A percentile compares a stretch with the other conserved stretches of the same genome.
Evolutionary conservation across 23 tunicate species (phyloP).

Genomic region (Botrylloides violaceus): DNA sequence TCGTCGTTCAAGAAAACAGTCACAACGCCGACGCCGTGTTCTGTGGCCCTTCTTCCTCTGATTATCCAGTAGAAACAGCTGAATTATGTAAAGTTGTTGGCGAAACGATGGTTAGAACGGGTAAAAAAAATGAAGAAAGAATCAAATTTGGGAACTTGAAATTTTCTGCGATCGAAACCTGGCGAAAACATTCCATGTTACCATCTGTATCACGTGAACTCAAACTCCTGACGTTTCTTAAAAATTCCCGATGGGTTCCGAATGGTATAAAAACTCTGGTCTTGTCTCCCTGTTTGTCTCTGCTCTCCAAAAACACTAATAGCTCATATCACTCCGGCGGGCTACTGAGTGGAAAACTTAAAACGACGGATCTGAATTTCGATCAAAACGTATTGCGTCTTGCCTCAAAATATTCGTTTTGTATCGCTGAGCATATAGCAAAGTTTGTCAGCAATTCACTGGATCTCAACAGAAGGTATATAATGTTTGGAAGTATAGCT

Average conservation of each 20-base stretch:
- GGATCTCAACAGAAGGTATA: background rate
- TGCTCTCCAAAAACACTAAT: background rate
- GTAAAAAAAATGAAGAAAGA: background rate
- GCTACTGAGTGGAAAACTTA: background rate
- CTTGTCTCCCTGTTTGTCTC: background rate
- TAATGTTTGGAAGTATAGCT: background rate
- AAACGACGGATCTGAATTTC: background rate
- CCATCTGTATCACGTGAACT: background rate
- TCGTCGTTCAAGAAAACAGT: background rate
- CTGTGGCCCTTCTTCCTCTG: constrained; percentile 4
- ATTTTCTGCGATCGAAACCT: constrained; percentile 8
- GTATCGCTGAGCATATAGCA: background rate
- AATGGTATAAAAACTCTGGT: background rate
- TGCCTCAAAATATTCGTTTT: background rate
- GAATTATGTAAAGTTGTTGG: background rate
- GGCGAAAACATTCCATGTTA: background rate
- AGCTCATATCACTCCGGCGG: background rate
- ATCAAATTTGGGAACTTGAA: background rate
- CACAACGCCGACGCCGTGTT: background rate
- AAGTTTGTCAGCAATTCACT: background rate
- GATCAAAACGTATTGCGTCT: background rate
- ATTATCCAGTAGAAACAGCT: constrained; percentile 18
- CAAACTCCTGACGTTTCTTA: background rate
- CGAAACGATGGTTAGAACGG: background rate
- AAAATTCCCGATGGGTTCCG: background rate